phyloP scores from a whole-genome alignment of 1,140 invertebrate species.

The Papilio polytes region DNA sequence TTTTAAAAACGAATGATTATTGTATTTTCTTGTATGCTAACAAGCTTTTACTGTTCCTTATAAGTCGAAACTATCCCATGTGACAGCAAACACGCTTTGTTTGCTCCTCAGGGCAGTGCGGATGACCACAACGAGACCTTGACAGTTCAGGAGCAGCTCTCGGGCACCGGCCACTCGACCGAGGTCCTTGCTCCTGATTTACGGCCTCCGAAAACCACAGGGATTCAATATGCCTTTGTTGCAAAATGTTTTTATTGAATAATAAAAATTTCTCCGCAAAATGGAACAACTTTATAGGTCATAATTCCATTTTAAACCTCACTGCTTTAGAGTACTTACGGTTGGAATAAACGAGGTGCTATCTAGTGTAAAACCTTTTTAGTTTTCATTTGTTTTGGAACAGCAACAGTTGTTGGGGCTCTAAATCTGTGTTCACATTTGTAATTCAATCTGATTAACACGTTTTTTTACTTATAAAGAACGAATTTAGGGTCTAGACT shows the following conservation, averaged over 20 bases:
- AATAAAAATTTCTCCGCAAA: constrained; percentile 80
- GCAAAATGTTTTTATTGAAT: constrained; percentile 78
- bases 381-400: neutral
- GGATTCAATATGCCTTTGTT: constrained; percentile 81
- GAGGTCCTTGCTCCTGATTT: constrained; percentile 80
- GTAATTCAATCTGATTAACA: too few species aligned
- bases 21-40: neutral
- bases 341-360: constrained; percentile 42
- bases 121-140: constrained; percentile 76
- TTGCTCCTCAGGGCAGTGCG: constrained; percentile 60
- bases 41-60: constrained; percentile 16
- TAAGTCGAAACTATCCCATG: constrained; percentile 6
- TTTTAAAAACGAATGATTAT: neutral
- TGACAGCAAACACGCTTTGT: constrained; percentile 51
- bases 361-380: constrained; percentile 39
- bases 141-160: constrained; percentile 77
- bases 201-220: constrained; percentile 77
- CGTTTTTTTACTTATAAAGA: neutral
- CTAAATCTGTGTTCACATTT: neutral
- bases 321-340: constrained; percentile 48
- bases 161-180: constrained; percentile 51
- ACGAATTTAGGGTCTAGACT: neutral
- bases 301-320: constrained; percentile 73
- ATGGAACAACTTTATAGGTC: constrained; percentile 80
- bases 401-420: neutral